Evolutionary conservation across 2,888 invertebrate species (phyloP).

Genomic region (Callimorpha dominula): DNA sequence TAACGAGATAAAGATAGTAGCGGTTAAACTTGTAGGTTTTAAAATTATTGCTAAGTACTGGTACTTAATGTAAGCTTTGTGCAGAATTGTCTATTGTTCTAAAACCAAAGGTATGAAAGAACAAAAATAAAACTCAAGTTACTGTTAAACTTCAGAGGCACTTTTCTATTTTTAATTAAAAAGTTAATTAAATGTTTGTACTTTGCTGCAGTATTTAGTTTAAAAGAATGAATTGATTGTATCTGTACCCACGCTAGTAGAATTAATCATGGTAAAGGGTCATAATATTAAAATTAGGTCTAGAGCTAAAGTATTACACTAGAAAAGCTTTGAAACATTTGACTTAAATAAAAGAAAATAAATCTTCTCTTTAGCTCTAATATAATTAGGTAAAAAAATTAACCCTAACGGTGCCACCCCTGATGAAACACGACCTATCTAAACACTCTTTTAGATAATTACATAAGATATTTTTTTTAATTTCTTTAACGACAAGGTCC

Average conservation of each 20-base stretch:
- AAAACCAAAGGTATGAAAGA: not conserved
- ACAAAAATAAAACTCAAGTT: not conserved
- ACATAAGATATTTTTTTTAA: conserved; percentile 48
- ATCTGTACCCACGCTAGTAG: not conserved
- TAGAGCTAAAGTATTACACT: not conserved
- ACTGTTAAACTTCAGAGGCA: not conserved
- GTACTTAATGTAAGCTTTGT: not conserved
- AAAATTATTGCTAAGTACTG: conserved; percentile 10
- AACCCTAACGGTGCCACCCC: conserved; percentile 21
- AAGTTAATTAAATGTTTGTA: not conserved
- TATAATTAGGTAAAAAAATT: conserved; percentile 26
- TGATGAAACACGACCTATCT: conserved; percentile 30
- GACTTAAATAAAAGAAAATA: conserved; percentile 13
- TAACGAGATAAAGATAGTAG: conserved; percentile 11
- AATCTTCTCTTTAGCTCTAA: not conserved
- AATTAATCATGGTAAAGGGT: too few species aligned
- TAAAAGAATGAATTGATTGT: too few species aligned
- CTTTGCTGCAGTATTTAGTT: conserved; percentile 7
- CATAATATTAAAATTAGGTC: too few species aligned
- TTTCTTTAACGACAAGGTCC: conserved; percentile 34
- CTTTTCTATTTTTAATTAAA: conserved; percentile 18
- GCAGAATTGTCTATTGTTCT: not conserved
- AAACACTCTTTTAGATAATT: conserved; percentile 44
- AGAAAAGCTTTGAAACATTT: conserved; percentile 20
- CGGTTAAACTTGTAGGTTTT: conserved; percentile 5